Base-by-base conservation (phyloP, 2,888 invertebrate species). In the Beris chalybata region DNA sequence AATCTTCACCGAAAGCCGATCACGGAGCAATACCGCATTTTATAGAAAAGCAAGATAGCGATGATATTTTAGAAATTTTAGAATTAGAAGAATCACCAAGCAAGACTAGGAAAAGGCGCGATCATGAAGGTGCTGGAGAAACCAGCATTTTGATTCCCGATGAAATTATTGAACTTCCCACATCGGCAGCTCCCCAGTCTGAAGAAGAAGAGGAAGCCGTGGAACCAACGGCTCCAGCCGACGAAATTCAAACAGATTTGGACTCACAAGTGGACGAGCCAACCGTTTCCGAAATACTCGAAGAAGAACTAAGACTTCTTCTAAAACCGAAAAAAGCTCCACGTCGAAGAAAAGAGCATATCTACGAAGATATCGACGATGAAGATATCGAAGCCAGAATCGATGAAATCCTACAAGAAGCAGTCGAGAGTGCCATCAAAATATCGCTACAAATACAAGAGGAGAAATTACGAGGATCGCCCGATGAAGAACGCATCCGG, bases 1-100 rank as follows among this genome's bases (percentile, higher is more conserved):
- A 83, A 76, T 83, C 83, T 44, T 87, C 87, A n/a, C 87, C 87
- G 12, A 85, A 86, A 63, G 84, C 86, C 29, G 82, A 84, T 5
- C 80, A 86, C 67, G 75, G 80, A 65, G 81, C 81, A 59, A 82
- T 81, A 47, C 75, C 82, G 3, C 78, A 79, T 63, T 81, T 80
- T 47, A 76, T 81, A 44, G 81, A 81, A 69, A 81, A 81, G 67
- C 81, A 79, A 71, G 81, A 81, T 70, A 81, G 81, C 43, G 81
- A 81, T 65, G 81, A 81, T 66, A 72, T 80, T 1, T 67, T 81
- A 4, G 81, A 81, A 71, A 78, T 81, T 69, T 74, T 80, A 12
- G 76, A 81, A 61, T 73, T 81, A 29, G 81, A 81, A 61, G 81
- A 81, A 66, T 81, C 81, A 1, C 81, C 81, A 1, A 79, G 79